phyloP scores from a whole-genome alignment of 2,113 vertebrate genomes.

The Apus apus region DNA sequence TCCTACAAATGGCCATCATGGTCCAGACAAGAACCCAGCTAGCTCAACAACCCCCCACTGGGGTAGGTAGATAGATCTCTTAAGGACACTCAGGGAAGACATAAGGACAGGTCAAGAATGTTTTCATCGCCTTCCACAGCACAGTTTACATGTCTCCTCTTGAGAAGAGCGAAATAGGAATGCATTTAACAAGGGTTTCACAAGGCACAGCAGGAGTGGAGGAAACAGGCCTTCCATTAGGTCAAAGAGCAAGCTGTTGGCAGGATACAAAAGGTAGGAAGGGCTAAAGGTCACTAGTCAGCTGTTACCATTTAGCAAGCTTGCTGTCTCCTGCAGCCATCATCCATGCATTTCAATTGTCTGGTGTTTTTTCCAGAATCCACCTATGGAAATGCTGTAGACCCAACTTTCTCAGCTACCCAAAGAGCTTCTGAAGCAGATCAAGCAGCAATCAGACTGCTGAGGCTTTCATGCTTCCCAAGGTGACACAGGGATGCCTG shows the following conservation, averaged over 20 bases:
- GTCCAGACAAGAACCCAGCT: background rate
- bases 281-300: background rate
- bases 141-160: background rate
- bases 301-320: background rate
- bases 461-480: background rate
- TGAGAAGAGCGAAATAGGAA: background rate
- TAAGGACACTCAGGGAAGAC: background rate
- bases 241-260: background rate
- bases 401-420: background rate
- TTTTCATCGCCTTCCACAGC: background rate
- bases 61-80: background rate
- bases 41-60: background rate
- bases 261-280: background rate
- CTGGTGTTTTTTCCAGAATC: background rate
- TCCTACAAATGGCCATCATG: accelerated
- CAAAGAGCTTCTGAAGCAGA: background rate
- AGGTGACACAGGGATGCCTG: accelerated
- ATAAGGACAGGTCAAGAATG: background rate
- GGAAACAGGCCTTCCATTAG: no score
- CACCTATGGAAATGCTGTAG: background rate
- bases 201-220: no score
- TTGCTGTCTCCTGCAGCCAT: background rate
- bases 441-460: background rate
- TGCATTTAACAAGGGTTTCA: background rate
- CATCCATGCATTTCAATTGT: background rate